These are phyloP conservation scores for Aphidius gifuensis DNA, from an alignment of 1,140 invertebrate species.

Conservation along the genomic window DNA sequence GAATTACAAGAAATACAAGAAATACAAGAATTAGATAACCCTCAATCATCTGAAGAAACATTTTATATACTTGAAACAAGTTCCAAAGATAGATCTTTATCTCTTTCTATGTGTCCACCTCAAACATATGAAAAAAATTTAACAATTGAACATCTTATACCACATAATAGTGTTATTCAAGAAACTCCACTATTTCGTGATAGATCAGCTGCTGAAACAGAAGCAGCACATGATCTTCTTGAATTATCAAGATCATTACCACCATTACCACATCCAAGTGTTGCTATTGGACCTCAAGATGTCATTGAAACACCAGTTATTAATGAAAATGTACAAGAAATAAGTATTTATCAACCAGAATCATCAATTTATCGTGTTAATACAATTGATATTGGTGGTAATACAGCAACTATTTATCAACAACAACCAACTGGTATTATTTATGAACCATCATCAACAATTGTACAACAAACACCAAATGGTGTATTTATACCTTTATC, in stretches of 20 bases:
- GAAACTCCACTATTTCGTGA: slow-evolving; percentile 55
- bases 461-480: slow-evolving; percentile 41
- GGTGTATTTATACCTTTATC: slow-evolving; percentile 49
- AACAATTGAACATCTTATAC: too few species aligned
- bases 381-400: slow-evolving; percentile 36
- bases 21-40: too few species aligned
- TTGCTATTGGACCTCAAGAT: slow-evolving; percentile 53
- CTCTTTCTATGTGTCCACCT: too few species aligned
- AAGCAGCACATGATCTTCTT: slow-evolving; percentile 80
- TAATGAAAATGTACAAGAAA: slow-evolving; percentile 50
- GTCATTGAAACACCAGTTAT: slow-evolving; percentile 48
- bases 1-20: too few species aligned
- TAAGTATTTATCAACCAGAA: slow-evolving; percentile 51
- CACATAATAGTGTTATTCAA: slow-evolving; percentile 10
- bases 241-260: slow-evolving; percentile 77
- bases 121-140: too few species aligned
- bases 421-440: slow-evolving; percentile 42
- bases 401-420: slow-evolving; percentile 24
- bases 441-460: slow-evolving; percentile 44
- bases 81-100: too few species aligned
- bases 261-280: slow-evolving; percentile 66
- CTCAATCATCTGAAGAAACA: too few species aligned
- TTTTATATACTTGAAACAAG: too few species aligned
- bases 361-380: slow-evolving; percentile 51
- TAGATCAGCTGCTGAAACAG: slow-evolving; percentile 74